A percentile compares a stretch with the other conserved stretches of the same genome.
Conservation (phyloP, 2,888 invertebrate genomes). For the Rhagonycha fulva region DNA sequence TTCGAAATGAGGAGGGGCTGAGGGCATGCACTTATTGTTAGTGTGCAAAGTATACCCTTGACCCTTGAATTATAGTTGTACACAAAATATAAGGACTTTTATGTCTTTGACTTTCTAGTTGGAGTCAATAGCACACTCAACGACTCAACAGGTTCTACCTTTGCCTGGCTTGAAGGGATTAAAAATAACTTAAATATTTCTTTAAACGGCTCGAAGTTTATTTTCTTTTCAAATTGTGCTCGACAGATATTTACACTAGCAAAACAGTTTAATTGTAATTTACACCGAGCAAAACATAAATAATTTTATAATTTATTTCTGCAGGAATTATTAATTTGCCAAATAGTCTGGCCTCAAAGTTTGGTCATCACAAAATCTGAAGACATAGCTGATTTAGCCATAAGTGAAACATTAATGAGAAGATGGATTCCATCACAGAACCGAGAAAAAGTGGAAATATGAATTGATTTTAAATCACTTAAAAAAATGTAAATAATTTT, state of each 20-base stretch:
- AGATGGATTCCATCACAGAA: constrained; percentile 61
- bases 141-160: too few species aligned
- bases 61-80: too few species aligned
- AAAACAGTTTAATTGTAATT: not conserved
- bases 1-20: too few species aligned
- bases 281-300: not conserved
- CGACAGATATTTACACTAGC: not conserved
- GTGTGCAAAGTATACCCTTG: too few species aligned
- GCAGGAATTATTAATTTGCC: constrained; percentile 71
- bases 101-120: too few species aligned
- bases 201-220: too few species aligned
- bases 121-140: too few species aligned
- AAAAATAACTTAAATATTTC: too few species aligned
- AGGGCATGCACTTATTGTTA: too few species aligned
- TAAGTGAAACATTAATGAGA: constrained; percentile 68
- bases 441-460: not conserved
- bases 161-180: too few species aligned
- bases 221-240: too few species aligned
- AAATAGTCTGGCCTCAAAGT: constrained; percentile 60
- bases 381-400: constrained; percentile 60
- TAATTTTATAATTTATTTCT: constrained; percentile 39
- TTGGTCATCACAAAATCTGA: constrained; percentile 53
- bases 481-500: not conserved
- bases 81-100: too few species aligned
- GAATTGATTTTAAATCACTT: not conserved